phyloP scores from a whole-genome alignment of 2,888 invertebrate genomes.

The Imbricaverruca yamaguchii region DNA sequence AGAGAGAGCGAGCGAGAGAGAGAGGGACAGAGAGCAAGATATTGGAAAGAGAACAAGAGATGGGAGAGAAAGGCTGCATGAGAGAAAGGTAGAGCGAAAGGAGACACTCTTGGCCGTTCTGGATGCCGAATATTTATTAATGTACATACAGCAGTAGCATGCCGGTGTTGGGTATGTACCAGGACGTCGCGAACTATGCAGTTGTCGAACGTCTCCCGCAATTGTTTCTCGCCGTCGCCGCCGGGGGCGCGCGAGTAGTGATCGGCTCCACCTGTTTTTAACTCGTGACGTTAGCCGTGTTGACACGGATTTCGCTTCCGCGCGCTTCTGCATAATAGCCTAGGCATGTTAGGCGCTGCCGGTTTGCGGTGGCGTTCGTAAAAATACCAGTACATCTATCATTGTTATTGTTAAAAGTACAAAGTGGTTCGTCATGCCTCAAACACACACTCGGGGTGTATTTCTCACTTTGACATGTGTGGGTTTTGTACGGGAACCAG shows the following conservation, averaged over 20 bases:
- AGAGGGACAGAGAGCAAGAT: too few relatives aligned
- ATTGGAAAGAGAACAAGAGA: too few relatives aligned
- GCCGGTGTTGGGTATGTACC: neutral
- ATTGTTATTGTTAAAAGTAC: conserved; percentile 19
- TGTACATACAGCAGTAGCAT: conserved; percentile 17
- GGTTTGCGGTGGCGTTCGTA: neutral
- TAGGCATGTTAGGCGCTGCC: neutral
- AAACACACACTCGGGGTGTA: neutral
- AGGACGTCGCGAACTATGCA: neutral
- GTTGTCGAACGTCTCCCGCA: neutral
- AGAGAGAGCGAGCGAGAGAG: too few relatives aligned
- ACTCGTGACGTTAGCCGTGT: neutral
- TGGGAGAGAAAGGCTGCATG: too few relatives aligned
- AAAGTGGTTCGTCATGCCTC: conserved; percentile 8
- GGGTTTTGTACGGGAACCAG: neutral
- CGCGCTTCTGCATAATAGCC: conserved; percentile 10
- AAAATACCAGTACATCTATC: conserved; percentile 17
- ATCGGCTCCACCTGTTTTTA: neutral
- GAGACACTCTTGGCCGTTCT: too few relatives aligned
- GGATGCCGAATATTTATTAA: neutral
- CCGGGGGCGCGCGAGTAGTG: neutral
- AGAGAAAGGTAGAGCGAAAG: too few relatives aligned
- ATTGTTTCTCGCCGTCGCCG: neutral
- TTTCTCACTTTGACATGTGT: neutral
- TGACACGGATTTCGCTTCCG: neutral